These are phyloP conservation scores for Oscheius sp. DNA, from an alignment of 2,888 invertebrate species.

Conservation along the genomic window DNA sequence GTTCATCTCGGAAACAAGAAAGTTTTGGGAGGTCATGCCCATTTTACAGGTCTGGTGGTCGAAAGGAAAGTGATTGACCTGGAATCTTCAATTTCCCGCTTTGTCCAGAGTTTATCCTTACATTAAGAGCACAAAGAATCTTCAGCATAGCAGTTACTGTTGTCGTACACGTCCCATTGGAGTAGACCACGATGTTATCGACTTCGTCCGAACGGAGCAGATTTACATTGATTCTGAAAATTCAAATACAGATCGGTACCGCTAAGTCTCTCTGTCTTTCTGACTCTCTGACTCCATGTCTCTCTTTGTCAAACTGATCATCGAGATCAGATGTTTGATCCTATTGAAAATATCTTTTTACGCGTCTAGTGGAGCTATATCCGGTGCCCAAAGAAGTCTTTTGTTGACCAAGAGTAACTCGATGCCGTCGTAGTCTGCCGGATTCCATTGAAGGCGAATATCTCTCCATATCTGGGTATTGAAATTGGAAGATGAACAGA, in stretches of 20 bases:
- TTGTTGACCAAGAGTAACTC: slow-evolving; percentile 11
- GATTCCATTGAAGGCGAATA: slow-evolving; percentile 21
- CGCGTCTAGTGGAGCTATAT: slow-evolving; percentile 10
- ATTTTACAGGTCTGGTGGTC: slow-evolving; percentile 5
- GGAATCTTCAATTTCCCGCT: background rate
- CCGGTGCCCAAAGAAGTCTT: slow-evolving; percentile 7
- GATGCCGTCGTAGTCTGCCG: slow-evolving; percentile 13
- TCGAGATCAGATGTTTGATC: background rate
- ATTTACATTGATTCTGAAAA: background rate
- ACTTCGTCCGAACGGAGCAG: background rate
- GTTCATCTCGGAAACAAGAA: background rate
- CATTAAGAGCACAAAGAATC: slow-evolving; percentile 5
- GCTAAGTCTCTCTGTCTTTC: background rate
- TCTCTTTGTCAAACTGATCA: background rate
- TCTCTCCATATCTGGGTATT: slow-evolving; percentile 1
- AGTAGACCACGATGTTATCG: slow-evolving; percentile 9
- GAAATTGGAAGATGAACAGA: background rate
- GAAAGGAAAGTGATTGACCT: slow-evolving; percentile 4
- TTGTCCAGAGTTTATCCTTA: background rate
- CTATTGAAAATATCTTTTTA: background rate
- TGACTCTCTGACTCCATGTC: background rate
- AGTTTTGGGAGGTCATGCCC: background rate
- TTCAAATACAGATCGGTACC: background rate
- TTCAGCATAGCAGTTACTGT: slow-evolving; percentile 1
- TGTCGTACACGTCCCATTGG: slow-evolving; percentile 7